A percentile compares a stretch with the other conserved stretches of the same genome.
Evolutionary conservation across 2,888 invertebrate species (phyloP).

Genomic region (Mantis religiosa): DNA sequence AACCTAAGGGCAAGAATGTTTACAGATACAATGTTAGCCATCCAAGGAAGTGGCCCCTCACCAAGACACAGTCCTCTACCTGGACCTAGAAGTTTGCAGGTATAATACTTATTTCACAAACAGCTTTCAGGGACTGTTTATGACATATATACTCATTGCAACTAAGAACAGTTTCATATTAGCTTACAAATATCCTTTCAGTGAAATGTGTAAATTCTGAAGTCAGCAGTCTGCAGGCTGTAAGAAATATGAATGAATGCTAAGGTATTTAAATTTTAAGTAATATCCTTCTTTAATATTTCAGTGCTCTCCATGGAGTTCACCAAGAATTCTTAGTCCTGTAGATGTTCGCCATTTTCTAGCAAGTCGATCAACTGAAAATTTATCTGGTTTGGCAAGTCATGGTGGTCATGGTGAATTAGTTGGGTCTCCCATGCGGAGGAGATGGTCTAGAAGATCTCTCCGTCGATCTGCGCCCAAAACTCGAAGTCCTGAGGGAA

Average conservation of each 20-base stretch:
- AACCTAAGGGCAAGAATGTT: slow-evolving; percentile 48
- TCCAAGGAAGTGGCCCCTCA: slow-evolving; percentile 38
- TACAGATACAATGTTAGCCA: slow-evolving; percentile 46
- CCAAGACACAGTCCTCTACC: slow-evolving; percentile 37
- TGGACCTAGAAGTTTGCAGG: slow-evolving; percentile 41
- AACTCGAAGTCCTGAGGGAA: slow-evolving; percentile 25
- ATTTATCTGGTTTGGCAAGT: slow-evolving; percentile 38
- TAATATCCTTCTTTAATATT: slow-evolving; percentile 8
- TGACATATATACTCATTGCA: too few species aligned
- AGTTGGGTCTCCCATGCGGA: slow-evolving; percentile 42
- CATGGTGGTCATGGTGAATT: slow-evolving; percentile 34
- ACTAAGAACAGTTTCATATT: too few species aligned
- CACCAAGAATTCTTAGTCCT: slow-evolving; percentile 47
- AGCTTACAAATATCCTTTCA: not conserved
- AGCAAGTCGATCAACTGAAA: slow-evolving; percentile 47
- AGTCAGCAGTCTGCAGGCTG: not conserved
- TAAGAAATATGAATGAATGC: not conserved
- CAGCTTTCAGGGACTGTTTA: too few species aligned
- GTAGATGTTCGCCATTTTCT: slow-evolving; percentile 46
- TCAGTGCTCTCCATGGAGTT: slow-evolving; percentile 49
- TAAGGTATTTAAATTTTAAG: not conserved
- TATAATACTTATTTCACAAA: slow-evolving; percentile 7
- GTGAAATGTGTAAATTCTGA: too few species aligned
- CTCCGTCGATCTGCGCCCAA: slow-evolving; percentile 34
- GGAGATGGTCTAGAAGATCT: slow-evolving; percentile 41